Percentiles rank a stretch among this genome's conserved stretches.
These are phyloP conservation scores for Pseudomyrmex concolor DNA, from an alignment of 1,140 invertebrate genomes.

Conservation along the genomic window DNA sequence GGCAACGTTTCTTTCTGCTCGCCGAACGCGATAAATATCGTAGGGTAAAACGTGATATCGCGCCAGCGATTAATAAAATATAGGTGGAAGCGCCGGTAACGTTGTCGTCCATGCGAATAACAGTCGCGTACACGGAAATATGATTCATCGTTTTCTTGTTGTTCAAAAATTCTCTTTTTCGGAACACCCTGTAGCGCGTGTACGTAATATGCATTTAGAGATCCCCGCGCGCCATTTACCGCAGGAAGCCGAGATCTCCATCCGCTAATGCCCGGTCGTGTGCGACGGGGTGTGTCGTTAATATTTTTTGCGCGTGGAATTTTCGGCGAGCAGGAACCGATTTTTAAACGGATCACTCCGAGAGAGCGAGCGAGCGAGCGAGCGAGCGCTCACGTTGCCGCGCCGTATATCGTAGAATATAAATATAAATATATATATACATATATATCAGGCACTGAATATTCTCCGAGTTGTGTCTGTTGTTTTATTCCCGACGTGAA, in stretches of 20 bases:
- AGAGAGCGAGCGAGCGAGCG: neutral
- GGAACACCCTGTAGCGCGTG: slow-evolving; percentile 40
- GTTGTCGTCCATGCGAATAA: neutral
- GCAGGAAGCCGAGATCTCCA: slow-evolving; percentile 42
- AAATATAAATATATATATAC: too few species aligned
- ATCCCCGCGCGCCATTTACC: slow-evolving; percentile 21
- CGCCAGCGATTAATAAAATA: slow-evolving; percentile 3
- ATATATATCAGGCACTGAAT: neutral
- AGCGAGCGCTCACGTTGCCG: neutral
- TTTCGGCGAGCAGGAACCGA: slow-evolving; percentile 40
- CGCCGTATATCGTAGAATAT: too few species aligned
- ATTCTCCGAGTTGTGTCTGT: too few species aligned
- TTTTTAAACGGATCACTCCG: slow-evolving; percentile 48
- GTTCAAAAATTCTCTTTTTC: slow-evolving; percentile 1
- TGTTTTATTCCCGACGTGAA: too few species aligned
- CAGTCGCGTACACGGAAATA: neutral
- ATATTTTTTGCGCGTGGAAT: slow-evolving; percentile 10
- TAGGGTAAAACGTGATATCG: slow-evolving; percentile 5
- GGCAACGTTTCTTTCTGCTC: neutral
- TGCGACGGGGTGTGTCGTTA: slow-evolving; percentile 35
- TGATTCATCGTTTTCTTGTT: neutral
- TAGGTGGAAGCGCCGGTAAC: neutral
- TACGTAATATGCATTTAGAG: slow-evolving; percentile 51
- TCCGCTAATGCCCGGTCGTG: slow-evolving; percentile 29
- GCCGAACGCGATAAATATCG: neutral